Evolutionary conservation across 2,888 invertebrate species (phyloP), one percentile per base, ranked within the genome.

Genomic region (Anaspis maculata): DNA sequence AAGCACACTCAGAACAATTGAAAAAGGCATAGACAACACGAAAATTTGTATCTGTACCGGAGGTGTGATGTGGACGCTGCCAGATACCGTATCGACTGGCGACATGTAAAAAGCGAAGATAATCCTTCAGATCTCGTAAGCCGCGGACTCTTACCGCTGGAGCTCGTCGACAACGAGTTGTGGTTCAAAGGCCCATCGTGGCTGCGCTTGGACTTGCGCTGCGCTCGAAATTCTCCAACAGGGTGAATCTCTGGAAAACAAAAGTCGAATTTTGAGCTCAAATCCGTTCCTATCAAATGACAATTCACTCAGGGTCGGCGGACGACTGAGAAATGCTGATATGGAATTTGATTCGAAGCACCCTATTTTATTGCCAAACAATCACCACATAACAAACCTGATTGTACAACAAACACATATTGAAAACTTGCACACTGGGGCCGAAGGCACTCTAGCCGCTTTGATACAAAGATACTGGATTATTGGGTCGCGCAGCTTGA

Each of bases 81-180:
- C n/a, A n/a, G n/a, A n/a, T n/a, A n/a, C n/a, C n/a, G 44, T n/a
- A n/a, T n/a, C n/a, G n/a, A n/a, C n/a, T n/a, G n/a, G n/a, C n/a
- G n/a, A 15, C 43, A 46, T 30, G 37, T 45, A 12, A 30, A 13
- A n/a, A 27, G 37, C 10, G 15, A 33, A 6, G 27, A 42, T 4
- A 42, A 42, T 28, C 44, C 42, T 6, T 38, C 44, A 1, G 46
- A 42, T 24, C 9, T 37, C 3, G 15, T 46, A 6, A 39, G 40
- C 3, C 15, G 37, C 15, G 44, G 44, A 3, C 13, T 19, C 11
- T 25, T 37, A 27, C 41, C 44, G 10, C 32, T 37, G 21, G 16
- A 14, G 2, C 5, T 34, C n/a, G 30, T 19, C 5, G n/a, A n/a
- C 5, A 6, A 6, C 9, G 19, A 19, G 9, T 9, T 6, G 9